Conservation (phyloP, 2,113 vertebrate genomes). For the Alligator sinensis region DNA sequence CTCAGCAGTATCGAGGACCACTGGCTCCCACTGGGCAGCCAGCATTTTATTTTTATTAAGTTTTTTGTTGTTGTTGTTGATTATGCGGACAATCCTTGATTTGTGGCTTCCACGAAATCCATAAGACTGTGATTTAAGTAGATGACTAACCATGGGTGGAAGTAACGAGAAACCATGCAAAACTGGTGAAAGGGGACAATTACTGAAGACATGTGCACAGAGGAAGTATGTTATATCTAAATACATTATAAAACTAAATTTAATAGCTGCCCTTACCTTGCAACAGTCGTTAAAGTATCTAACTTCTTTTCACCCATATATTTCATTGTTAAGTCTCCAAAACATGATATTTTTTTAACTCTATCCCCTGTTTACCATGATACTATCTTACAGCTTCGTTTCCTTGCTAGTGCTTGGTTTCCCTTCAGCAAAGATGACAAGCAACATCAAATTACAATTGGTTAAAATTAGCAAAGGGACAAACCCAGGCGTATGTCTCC, state of each 20-base stretch:
- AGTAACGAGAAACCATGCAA: neutral
- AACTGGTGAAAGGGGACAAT: neutral
- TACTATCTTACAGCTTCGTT: neutral
- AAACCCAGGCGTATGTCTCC: neutral
- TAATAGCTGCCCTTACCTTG: neutral
- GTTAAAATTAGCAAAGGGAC: neutral
- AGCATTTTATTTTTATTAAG: no score
- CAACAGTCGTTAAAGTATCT: neutral
- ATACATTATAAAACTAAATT: neutral
- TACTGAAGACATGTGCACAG: neutral
- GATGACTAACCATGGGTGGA: neutral
- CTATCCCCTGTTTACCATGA: neutral
- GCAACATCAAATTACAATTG: neutral
- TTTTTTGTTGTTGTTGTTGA: no score
- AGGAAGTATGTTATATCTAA: neutral
- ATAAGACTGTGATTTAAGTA: no score
- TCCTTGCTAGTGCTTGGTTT: neutral
- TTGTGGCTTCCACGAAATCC: no score
- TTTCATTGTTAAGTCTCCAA: neutral
- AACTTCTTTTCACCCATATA: neutral
- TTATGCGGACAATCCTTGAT: no score
- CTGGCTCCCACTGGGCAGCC: no score
- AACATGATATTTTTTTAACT: neutral
- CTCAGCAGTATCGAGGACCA: no score
- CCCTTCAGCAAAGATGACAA: neutral